A percentile compares a stretch with the other conserved stretches of the same genome.
Evolutionary conservation across 2,888 invertebrate species (phyloP).

Genomic region (Netelia melanura): DNA sequence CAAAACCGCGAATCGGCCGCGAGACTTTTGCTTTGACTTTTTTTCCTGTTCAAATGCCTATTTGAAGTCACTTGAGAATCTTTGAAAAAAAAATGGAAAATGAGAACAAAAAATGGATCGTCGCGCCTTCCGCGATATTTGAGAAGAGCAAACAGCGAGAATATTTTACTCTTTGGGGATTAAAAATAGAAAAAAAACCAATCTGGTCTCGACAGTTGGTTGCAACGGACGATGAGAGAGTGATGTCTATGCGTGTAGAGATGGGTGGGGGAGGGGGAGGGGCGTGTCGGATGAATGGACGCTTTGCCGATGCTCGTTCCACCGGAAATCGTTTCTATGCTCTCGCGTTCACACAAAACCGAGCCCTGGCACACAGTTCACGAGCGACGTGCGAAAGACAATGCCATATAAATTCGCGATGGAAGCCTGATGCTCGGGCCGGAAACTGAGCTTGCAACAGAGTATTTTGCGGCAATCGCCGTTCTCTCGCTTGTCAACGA

Average conservation of each 20-base stretch:
- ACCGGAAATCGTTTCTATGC: constrained; percentile 62
- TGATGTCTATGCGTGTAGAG: neutral
- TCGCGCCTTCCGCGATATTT: constrained; percentile 1
- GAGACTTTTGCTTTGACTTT: constrained; percentile 18
- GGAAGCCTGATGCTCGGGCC: constrained; percentile 27
- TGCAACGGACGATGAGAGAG: neutral
- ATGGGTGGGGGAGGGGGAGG: constrained; percentile 21
- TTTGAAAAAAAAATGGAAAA: neutral
- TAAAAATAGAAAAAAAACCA: neutral
- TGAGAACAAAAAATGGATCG: neutral
- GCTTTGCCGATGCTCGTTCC: constrained; percentile 57
- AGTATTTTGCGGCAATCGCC: constrained; percentile 34
- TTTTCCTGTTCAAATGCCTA: neutral
- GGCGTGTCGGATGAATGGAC: constrained; percentile 54
- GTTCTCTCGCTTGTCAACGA: neutral
- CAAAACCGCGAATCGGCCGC: constrained; percentile 17
- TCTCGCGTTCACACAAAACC: constrained; percentile 50
- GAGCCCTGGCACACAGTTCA: constrained; percentile 50
- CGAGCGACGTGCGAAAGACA: constrained; percentile 60
- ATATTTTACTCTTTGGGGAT: constrained; percentile 9
- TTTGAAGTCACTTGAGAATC: constrained; percentile 28
- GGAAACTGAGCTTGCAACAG: constrained; percentile 59
- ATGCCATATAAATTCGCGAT: constrained; percentile 59
- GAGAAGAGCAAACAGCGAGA: constrained; percentile 8
- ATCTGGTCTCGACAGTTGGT: neutral